A percentile compares a stretch with the other conserved stretches of the same genome.
phyloP scores from a whole-genome alignment of 2,888 invertebrate genomes.

The Thecocarcelia acutangulata region DNA sequence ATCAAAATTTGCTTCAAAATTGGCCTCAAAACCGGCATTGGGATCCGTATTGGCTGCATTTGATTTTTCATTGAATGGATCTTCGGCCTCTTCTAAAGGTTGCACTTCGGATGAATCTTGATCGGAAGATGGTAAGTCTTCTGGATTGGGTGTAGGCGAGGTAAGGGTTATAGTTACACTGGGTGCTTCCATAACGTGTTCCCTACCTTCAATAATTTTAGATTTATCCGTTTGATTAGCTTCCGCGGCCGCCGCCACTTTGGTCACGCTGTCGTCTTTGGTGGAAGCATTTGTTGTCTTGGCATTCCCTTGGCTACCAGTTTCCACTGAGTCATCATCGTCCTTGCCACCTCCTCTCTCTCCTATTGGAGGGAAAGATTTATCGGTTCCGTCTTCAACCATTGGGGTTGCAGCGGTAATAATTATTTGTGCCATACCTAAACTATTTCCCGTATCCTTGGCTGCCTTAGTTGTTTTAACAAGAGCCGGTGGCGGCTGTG shows the following conservation, averaged over 20 bases:
- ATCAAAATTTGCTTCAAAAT: constrained; percentile 81
- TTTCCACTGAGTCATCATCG: constrained; percentile 49
- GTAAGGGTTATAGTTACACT: constrained; percentile 73
- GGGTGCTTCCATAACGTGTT: constrained; percentile 63
- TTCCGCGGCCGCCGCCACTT: constrained; percentile 59
- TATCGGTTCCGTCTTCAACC: constrained; percentile 90
- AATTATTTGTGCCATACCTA: constrained; percentile 94
- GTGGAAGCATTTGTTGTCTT: constrained; percentile 42
- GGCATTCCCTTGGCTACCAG: constrained; percentile 59
- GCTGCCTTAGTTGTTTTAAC: constrained; percentile 58
- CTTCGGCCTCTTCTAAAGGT: constrained; percentile 75
- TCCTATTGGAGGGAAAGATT: constrained; percentile 87
- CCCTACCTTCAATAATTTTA: constrained; percentile 75
- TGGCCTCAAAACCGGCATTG: constrained; percentile 72
- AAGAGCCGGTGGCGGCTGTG: constrained; percentile 75
- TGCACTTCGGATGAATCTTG: constrained; percentile 74
- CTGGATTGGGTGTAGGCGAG: constrained; percentile 73
- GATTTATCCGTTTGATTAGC: constrained; percentile 66
- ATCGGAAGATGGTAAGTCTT: constrained; percentile 73
- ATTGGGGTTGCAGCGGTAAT: constrained; percentile 97
- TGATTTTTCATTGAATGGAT: constrained; percentile 78
- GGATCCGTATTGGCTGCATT: constrained; percentile 54
- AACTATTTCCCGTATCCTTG: constrained; percentile 81
- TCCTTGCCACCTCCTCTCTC: constrained; percentile 74
- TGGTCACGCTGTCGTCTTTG: constrained; percentile 67